phyloP scores from a whole-genome alignment of 2,113 vertebrate species.

The Ranitomeya variabilis region DNA sequence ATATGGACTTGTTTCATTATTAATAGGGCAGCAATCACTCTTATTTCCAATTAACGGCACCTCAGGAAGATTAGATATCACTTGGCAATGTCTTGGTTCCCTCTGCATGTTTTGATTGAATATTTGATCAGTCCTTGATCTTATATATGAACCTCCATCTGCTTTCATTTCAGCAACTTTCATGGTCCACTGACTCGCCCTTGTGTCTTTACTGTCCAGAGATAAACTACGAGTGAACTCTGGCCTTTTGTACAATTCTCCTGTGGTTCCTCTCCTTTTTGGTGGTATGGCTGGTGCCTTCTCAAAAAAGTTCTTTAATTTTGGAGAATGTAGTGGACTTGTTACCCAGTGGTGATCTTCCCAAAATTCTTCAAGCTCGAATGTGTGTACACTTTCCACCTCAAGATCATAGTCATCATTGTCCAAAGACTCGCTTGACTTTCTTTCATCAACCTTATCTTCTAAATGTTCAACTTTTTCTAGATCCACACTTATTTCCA shows the following conservation, averaged over 20 bases:
- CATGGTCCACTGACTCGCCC: slow-evolving; percentile 69
- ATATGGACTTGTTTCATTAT: background rate
- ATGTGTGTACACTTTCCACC: slow-evolving; percentile 74
- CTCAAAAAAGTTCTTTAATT: slow-evolving; percentile 78
- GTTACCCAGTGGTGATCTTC: slow-evolving; percentile 97
- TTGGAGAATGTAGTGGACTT: slow-evolving; percentile 92
- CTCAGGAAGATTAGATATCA: background rate
- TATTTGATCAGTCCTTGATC: slow-evolving; percentile 58
- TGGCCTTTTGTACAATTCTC: slow-evolving; percentile 67
- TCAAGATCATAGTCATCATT: slow-evolving; percentile 79
- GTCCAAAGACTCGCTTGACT: slow-evolving; percentile 60
- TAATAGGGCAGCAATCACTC: background rate
- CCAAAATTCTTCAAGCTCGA: slow-evolving; percentile 92
- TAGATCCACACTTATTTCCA: slow-evolving; percentile 39
- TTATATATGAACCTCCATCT: slow-evolving; percentile 58
- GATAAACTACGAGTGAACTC: slow-evolving; percentile 78
- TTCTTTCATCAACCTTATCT: slow-evolving; percentile 47
- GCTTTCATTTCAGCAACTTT: slow-evolving; percentile 62
- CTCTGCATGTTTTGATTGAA: background rate
- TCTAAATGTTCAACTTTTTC: slow-evolving; percentile 49
- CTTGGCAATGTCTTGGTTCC: background rate
- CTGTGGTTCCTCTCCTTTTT: slow-evolving; percentile 62
- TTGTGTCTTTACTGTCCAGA: slow-evolving; percentile 73
- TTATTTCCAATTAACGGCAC: background rate
- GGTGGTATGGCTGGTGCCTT: slow-evolving; percentile 63